Conservation (phyloP, 2,113 vertebrate species). For the Pterocles burchelli region DNA sequence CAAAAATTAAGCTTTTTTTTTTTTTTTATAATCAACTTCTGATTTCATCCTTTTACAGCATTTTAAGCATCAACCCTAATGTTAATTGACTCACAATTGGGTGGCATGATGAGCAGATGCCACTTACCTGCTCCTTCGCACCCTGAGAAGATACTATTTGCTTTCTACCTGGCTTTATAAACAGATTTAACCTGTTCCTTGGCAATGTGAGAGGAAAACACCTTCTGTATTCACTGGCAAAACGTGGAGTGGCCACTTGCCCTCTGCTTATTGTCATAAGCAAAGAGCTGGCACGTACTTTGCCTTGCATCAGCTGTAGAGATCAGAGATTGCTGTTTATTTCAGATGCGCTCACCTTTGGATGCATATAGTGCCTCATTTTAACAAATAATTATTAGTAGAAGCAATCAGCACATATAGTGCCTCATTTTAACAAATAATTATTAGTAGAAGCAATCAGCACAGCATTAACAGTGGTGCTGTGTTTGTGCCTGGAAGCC, state of each 20-base stretch:
- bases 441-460: not conserved
- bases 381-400: not conserved
- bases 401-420: not conserved
- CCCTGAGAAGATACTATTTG: not conserved
- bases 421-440: not conserved
- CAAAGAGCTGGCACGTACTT: not conserved
- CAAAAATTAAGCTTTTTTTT: not conserved
- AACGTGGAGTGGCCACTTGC: not conserved
- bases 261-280: not conserved
- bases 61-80: not conserved
- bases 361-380: not conserved
- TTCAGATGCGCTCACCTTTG: not conserved
- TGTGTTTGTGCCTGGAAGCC: not conserved
- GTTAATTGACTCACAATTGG: not conserved
- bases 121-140: constrained; percentile 24
- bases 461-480: not conserved
- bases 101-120: not conserved
- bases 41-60: not conserved
- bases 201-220: not conserved
- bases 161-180: not conserved
- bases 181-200: constrained; percentile 15
- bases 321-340: not conserved
- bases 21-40: not conserved
- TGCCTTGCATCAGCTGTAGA: not conserved
- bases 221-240: constrained; percentile 12